Evolutionary conservation across 2,888 invertebrate genomes (phyloP).

Genomic region (Amphiduros pacificus): DNA sequence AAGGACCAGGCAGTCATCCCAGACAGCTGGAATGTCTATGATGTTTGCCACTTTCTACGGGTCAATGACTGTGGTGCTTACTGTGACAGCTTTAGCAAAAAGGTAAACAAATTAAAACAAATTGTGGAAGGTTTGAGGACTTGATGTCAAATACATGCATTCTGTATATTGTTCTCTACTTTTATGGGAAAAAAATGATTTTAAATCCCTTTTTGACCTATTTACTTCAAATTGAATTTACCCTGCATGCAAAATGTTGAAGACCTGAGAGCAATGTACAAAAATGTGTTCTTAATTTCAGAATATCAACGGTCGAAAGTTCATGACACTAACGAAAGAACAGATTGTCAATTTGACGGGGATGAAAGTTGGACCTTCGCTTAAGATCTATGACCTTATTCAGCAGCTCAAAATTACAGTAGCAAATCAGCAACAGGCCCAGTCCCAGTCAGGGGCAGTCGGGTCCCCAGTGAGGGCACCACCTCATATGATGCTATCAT

Average conservation of each 20-base stretch:
- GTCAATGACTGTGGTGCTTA: constrained; percentile 78
- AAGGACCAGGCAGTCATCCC: constrained; percentile 61
- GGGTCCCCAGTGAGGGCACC: not conserved
- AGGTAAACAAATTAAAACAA: constrained; percentile 56
- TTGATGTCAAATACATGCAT: too few relatives aligned
- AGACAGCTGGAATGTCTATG: constrained; percentile 78
- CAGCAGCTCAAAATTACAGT: constrained; percentile 74
- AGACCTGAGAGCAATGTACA: too few relatives aligned
- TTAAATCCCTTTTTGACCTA: too few relatives aligned
- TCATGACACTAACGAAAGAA: constrained; percentile 83
- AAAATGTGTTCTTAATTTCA: constrained; percentile 59
- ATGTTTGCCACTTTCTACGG: constrained; percentile 86
- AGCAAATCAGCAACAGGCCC: constrained; percentile 14
- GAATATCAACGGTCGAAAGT: constrained; percentile 79
- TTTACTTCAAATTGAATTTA: too few relatives aligned
- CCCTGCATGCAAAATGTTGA: too few relatives aligned
- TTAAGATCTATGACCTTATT: constrained; percentile 90
- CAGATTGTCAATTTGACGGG: constrained; percentile 86
- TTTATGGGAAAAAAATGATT: too few relatives aligned
- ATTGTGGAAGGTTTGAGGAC: too few relatives aligned
- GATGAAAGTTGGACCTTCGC: constrained; percentile 91
- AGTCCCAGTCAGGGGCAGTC: not conserved
- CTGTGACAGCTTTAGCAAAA: constrained; percentile 66
- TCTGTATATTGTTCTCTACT: too few relatives aligned
- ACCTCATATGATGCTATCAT: constrained; percentile 10